phyloP scores from a whole-genome alignment of 2,797 vertebrate species.

The Falco novaeseelandiae region DNA sequence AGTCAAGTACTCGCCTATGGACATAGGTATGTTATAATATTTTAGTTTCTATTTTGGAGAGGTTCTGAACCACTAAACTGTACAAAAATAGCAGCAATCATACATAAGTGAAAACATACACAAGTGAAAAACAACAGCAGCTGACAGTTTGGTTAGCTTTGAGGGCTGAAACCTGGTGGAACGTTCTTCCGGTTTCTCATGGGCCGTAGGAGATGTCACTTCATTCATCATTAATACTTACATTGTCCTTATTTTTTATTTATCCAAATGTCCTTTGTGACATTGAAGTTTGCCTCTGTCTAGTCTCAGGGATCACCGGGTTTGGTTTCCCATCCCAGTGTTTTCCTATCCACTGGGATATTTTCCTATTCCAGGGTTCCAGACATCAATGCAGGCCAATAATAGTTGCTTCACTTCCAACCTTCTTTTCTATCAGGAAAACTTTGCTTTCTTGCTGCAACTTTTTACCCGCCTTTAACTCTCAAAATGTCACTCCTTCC shows the following conservation, averaged over 20 bases:
- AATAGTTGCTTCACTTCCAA: neutral
- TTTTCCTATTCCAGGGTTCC: neutral
- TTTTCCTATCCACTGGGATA: neutral
- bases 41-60: neutral
- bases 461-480: neutral
- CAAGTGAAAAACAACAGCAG: neutral
- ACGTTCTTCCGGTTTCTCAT: neutral
- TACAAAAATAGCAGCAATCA: neutral
- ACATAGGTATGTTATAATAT: neutral
- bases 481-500: neutral
- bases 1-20: neutral
- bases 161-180: neutral
- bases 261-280: neutral
- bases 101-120: neutral
- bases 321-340: neutral
- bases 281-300: neutral
- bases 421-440: neutral
- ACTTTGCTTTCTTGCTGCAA: neutral
- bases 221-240: neutral
- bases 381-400: neutral
- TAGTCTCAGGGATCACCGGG: neutral
- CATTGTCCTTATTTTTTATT: neutral
- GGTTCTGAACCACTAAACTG: neutral
- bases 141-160: accelerated
- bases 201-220: neutral